Base-by-base conservation (phyloP, 2,888 invertebrate genomes). In the Clistopyga incitator region DNA sequence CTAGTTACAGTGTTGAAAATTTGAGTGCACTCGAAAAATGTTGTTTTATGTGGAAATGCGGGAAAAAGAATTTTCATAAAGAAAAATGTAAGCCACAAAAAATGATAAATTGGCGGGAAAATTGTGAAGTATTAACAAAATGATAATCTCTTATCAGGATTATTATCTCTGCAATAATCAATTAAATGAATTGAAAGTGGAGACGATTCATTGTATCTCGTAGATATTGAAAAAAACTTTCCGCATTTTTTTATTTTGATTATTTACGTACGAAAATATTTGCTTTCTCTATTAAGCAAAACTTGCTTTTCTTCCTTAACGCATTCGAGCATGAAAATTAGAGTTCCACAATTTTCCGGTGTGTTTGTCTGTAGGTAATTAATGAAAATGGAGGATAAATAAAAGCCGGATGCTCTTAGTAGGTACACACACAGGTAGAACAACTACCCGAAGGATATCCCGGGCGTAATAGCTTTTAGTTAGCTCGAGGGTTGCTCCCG, bases 401-500 rank as follows among this genome's bases (percentile, higher is more conserved):
- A 68, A 77, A 56, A 38, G 47, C 20, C 23, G n/a, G 45, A 68
- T 59, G 67, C 45, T 56, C 68, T n/a, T 34, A 6, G 61, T 61
- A 34, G 47, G 38, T 50, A 75, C 45, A 38, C 56, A 67, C 50
- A 10, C 67, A 20, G 18, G 6, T 4, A 42, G 23, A 45, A 23
- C 52, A 42, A 8, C 38, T 38, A 38, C 38, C 34, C 15, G 11
- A 50, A 77, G 79, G 47, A 76, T 83, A 38, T 72, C 67, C 42
- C 42, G 42, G 79, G 82, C 74, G 68, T 75, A 79, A 82, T 79
- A 75, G 78, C 71, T 83, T 83, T 79, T 79, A 79, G 82, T 79
- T 79, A 79, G 76, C 76, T 83, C 79, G 75, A 83, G 82, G 76
- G 75, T 75, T 52, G 20, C 29, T 20, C 64, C 42, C 34, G 23